phyloP scores from a whole-genome alignment of 2,797 vertebrate genomes.

The Darevskia mixta region DNA sequence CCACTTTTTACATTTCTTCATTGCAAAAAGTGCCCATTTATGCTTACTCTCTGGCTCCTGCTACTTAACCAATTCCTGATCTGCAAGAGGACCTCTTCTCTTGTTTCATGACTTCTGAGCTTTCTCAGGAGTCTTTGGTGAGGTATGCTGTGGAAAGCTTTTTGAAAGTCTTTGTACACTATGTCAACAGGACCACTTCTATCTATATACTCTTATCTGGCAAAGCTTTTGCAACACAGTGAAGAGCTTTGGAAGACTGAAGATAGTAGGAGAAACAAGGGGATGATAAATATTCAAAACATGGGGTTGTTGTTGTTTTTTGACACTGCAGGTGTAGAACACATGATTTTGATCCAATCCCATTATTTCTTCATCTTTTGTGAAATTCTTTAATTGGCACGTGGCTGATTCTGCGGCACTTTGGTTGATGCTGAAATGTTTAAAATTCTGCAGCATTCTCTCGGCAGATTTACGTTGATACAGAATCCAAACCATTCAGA shows the following conservation, averaged over 20 bases:
- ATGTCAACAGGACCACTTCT: no score
- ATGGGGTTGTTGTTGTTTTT: not conserved
- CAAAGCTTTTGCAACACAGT: not conserved
- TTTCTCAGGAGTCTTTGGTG: no score
- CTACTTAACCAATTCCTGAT: no score
- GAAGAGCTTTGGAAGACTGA: not conserved
- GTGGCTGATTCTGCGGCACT: not conserved
- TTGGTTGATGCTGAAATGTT: constrained; percentile 27
- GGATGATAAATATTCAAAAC: not conserved
- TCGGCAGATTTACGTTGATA: constrained; percentile 47
- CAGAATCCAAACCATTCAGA: constrained; percentile 68
- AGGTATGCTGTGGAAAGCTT: no score
- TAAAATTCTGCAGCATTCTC: constrained; percentile 29
- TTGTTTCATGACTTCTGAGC: no score
- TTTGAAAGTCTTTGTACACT: no score
- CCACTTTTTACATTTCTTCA: no score
- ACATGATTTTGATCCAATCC: not conserved
- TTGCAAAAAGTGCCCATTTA: no score
- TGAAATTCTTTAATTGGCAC: not conserved
- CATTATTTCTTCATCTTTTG: not conserved
- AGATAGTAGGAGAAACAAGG: not conserved
- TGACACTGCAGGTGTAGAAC: not conserved
- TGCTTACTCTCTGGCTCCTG: no score
- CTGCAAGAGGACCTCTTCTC: no score
- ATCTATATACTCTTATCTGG: not conserved